Evolutionary conservation across 2,113 vertebrate genomes (phyloP).

Genomic region (Pontoporia blainvillei): DNA sequence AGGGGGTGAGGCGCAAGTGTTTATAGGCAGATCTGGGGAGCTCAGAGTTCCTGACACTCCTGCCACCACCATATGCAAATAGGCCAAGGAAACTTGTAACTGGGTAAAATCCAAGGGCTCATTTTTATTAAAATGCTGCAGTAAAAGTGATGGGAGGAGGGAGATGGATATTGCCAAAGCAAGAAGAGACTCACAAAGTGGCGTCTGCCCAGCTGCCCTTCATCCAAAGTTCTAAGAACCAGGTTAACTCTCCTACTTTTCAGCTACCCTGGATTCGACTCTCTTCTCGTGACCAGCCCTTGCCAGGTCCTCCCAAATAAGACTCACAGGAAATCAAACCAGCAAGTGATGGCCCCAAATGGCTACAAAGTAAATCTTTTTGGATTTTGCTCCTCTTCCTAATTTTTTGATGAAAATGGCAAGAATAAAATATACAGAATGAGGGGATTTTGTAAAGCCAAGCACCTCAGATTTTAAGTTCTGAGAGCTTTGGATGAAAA

Average conservation of each 20-base stretch:
- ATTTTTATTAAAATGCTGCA: slow-evolving; percentile 1
- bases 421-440: background rate
- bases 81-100: background rate
- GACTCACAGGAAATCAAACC: background rate
- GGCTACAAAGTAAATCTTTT: background rate
- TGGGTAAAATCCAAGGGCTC: background rate
- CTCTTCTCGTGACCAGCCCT: background rate
- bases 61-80: background rate
- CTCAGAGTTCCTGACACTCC: background rate
- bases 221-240: background rate
- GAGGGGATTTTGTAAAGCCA: background rate
- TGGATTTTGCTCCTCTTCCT: background rate
- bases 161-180: background rate
- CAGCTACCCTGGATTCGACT: background rate
- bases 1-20: background rate
- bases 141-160: background rate
- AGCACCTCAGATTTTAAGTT: background rate
- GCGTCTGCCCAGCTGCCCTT: background rate
- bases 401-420: background rate
- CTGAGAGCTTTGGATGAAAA: background rate
- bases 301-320: background rate
- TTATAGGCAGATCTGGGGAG: background rate
- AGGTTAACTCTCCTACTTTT: background rate
- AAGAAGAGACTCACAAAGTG: background rate
- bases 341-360: background rate